Conservation (phyloP, 2,888 invertebrate genomes). For the Papilio gigon region DNA sequence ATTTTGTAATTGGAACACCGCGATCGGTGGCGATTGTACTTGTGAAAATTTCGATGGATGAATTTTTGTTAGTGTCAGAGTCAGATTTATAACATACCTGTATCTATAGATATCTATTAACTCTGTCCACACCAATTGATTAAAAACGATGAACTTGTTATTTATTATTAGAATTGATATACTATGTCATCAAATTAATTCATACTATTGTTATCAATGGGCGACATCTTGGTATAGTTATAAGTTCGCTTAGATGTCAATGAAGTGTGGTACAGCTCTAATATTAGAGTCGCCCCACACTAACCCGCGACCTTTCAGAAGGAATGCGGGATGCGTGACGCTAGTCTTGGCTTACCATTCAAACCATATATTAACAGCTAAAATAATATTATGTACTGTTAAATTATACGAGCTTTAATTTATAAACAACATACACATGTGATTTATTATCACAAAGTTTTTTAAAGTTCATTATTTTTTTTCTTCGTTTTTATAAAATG, state of each 20-base stretch:
- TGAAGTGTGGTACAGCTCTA: constrained; percentile 14
- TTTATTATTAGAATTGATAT: constrained; percentile 12
- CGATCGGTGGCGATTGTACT: too few species aligned
- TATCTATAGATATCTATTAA: neutral
- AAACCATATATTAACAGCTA: neutral
- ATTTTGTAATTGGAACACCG: too few species aligned
- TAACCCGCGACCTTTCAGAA: constrained; percentile 26
- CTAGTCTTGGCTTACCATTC: constrained; percentile 3
- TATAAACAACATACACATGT: neutral
- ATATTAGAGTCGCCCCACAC: constrained; percentile 31
- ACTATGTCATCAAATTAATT: constrained; percentile 13
- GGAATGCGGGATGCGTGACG: constrained; percentile 21
- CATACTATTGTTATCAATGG: constrained; percentile 26
- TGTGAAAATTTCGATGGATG: too few species aligned
- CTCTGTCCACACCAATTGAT: neutral
- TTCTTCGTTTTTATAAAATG: too few species aligned
- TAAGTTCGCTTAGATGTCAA: constrained; percentile 21
- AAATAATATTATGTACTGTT: neutral
- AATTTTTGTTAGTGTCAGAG: too few species aligned
- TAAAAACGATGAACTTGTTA: neutral
- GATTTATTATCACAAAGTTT: neutral
- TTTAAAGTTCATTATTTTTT: too few species aligned
- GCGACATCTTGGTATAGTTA: constrained; percentile 19
- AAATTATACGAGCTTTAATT: neutral
- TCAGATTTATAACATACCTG: too few species aligned